These are phyloP conservation scores for Cepaea hortensis DNA, from an alignment of 2,888 invertebrate species.

Conservation along the genomic window DNA sequence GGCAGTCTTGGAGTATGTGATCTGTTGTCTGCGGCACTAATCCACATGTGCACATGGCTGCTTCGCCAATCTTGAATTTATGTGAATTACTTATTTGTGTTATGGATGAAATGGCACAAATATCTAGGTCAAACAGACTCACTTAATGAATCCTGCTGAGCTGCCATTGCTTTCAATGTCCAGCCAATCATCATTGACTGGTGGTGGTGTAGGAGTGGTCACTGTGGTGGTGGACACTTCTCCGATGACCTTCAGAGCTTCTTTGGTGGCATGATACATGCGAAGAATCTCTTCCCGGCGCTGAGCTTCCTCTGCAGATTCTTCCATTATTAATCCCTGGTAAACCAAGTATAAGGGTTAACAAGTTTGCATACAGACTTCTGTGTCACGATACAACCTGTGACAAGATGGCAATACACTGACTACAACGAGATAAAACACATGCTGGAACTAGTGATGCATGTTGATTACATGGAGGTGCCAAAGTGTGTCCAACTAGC, in stretches of 20 bases:
- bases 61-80: no score
- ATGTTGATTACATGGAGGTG: no score
- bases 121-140: neutral
- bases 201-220: slow-evolving; percentile 95
- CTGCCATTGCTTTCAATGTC: slow-evolving; percentile 54
- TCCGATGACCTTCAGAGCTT: slow-evolving; percentile 96
- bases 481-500: no score
- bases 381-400: no score
- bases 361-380: neutral
- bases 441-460: no score
- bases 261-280: slow-evolving; percentile 99
- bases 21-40: no score
- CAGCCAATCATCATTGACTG: slow-evolving; percentile 95
- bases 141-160: slow-evolving; percentile 45
- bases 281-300: slow-evolving; percentile 98
- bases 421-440: no score
- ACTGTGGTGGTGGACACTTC: slow-evolving; percentile 98
- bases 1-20: no score
- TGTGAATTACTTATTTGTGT: no score
- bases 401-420: no score
- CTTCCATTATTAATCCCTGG: slow-evolving; percentile 89
- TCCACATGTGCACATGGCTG: no score
- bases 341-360: neutral
- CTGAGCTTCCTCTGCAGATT: slow-evolving; percentile 95
- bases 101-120: no score